Evolutionary conservation across 2,797 vertebrate species (phyloP).

Genomic region (Lithobates pipiens): DNA sequence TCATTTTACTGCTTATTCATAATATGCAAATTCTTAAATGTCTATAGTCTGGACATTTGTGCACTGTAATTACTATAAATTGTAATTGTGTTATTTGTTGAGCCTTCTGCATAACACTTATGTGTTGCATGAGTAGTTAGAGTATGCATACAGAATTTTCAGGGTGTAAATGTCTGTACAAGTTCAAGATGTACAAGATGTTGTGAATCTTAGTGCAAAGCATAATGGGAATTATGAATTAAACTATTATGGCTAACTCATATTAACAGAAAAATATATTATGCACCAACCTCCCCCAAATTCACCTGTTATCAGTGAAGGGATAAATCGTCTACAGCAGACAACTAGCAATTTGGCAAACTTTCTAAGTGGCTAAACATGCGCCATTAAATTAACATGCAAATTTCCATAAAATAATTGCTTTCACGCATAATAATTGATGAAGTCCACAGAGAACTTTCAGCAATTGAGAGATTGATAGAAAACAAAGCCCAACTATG

Average conservation of each 20-base stretch:
- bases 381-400: conserved; percentile 40
- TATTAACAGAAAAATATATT: neutral
- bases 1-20: no score
- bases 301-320: conserved; percentile 22
- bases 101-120: no score
- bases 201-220: neutral
- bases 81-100: no score
- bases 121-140: no score
- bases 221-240: neutral
- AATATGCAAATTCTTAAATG: no score
- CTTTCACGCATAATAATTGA: conserved; percentile 50
- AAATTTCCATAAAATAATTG: conserved; percentile 54
- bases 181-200: no score
- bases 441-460: conserved; percentile 39
- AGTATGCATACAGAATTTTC: neutral
- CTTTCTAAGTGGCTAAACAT: conserved; percentile 50
- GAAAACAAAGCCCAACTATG: conserved; percentile 49
- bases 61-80: no score
- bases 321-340: conserved; percentile 16
- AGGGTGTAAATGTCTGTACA: no score
- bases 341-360: conserved; percentile 35
- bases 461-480: conserved; percentile 50
- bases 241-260: neutral
- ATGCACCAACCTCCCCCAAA: neutral
- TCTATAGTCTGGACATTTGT: no score